phyloP scores from a whole-genome alignment of 2,888 invertebrate genomes.

The Apoda limacodes region DNA sequence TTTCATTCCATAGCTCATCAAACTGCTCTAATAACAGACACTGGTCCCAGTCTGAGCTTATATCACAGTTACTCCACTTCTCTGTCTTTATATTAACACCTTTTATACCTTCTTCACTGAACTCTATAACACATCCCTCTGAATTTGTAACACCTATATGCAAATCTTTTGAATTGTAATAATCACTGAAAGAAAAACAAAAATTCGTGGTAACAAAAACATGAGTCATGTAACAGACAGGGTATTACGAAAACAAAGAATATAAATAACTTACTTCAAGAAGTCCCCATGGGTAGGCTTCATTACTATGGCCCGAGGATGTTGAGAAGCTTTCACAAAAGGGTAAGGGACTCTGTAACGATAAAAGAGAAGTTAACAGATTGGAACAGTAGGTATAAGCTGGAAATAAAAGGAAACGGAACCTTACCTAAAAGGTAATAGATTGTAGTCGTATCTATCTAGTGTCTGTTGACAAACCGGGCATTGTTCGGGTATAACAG shows the following conservation, averaged over 20 bases:
- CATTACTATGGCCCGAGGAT: slow-evolving; percentile 85
- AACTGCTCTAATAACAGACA: slow-evolving; percentile 77
- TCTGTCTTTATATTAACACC: slow-evolving; percentile 67
- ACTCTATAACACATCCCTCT: slow-evolving; percentile 83
- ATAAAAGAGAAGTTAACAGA: slow-evolving; percentile 42
- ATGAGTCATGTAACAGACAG: no score
- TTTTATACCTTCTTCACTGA: slow-evolving; percentile 81
- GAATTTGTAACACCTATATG: slow-evolving; percentile 93
- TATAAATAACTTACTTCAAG: slow-evolving; percentile 74
- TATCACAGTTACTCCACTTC: slow-evolving; percentile 66
- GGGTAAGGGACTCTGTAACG: slow-evolving; percentile 84
- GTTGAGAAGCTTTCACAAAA: slow-evolving; percentile 83
- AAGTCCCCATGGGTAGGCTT: slow-evolving; percentile 91
- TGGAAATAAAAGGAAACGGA: neutral
- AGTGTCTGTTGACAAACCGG: slow-evolving; percentile 77
- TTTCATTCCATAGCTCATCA: slow-evolving; percentile 78
- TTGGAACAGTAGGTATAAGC: slow-evolving; percentile 19
- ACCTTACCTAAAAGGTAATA: slow-evolving; percentile 80
- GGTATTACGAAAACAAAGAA: no score
- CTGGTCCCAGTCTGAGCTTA: slow-evolving; percentile 77
- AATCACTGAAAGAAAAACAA: slow-evolving; percentile 70
- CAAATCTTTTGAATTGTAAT: slow-evolving; percentile 84
- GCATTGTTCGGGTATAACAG: slow-evolving; percentile 80
- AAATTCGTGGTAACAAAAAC: neutral
- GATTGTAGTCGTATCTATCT: slow-evolving; percentile 71